Percentiles rank a stretch among this genome's conserved stretches.
Evolutionary conservation across 2,113 vertebrate genomes (phyloP).

Genomic region (Cyprinodon tularosa): DNA sequence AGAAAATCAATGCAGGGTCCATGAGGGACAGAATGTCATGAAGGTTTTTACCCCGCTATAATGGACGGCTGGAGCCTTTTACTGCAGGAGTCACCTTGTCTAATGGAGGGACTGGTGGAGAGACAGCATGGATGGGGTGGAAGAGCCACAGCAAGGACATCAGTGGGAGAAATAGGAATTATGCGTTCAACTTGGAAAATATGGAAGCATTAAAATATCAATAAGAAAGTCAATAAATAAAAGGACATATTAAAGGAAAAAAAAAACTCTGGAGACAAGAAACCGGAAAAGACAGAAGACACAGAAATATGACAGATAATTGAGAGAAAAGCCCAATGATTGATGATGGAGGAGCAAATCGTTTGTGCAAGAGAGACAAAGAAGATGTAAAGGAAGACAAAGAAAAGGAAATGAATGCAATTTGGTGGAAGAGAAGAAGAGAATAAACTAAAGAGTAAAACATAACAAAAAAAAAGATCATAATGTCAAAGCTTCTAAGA

Average conservation of each 20-base stretch:
- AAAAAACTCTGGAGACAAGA: not conserved
- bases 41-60: slow-evolving; percentile 56
- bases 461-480: too few relatives aligned
- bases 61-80: slow-evolving; percentile 71
- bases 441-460: not conserved
- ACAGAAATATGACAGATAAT: not conserved
- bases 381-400: not conserved
- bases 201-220: not conserved
- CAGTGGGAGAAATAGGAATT: slow-evolving; percentile 1
- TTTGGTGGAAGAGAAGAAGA: not conserved
- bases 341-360: not conserved
- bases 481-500: too few relatives aligned
- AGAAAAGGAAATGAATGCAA: not conserved
- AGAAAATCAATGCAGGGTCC: slow-evolving; percentile 76
- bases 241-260: not conserved
- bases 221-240: not conserved
- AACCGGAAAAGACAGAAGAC: not conserved
- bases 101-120: slow-evolving; percentile 62
- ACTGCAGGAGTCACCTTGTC: slow-evolving; percentile 78
- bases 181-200: not conserved
- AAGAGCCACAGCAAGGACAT: slow-evolving; percentile 9
- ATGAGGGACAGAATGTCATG: slow-evolving; percentile 76
- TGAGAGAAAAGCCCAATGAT: not conserved
- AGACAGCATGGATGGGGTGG: slow-evolving; percentile 6
- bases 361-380: not conserved